Conservation (phyloP, 2,888 invertebrate species). For the Himalopsyche japonica region DNA sequence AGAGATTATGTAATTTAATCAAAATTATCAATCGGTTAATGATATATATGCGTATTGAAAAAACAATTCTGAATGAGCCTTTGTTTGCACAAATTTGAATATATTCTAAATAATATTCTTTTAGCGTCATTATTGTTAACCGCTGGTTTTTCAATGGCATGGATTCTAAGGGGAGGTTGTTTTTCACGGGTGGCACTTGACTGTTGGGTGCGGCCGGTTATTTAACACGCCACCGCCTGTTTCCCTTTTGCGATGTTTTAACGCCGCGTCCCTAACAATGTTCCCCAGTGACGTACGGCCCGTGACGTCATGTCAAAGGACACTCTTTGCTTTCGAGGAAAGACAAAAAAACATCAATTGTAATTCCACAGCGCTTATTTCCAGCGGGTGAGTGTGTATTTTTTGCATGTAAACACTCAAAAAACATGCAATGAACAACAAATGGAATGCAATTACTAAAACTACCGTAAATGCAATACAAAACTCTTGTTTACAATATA, state of each 20-base stretch:
- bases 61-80: too few species aligned
- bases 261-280: constrained; percentile 11
- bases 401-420: neutral
- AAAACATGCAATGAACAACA: neutral
- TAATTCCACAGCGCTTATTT: neutral
- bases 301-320: neutral
- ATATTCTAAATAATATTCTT: too few species aligned
- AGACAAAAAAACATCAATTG: neutral
- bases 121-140: neutral
- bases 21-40: too few species aligned
- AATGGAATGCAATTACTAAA: neutral
- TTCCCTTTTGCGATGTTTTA: constrained; percentile 21
- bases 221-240: constrained; percentile 26
- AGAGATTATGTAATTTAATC: too few species aligned
- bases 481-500: too few species aligned
- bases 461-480: neutral
- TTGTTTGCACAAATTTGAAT: too few species aligned
- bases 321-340: neutral
- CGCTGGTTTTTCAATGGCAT: neutral
- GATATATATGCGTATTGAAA: too few species aligned
- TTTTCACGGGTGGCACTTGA: constrained; percentile 13
- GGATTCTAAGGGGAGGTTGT: neutral
- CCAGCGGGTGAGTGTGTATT: neutral
- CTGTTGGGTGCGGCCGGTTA: constrained; percentile 22
- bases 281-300: neutral